These are phyloP conservation scores for Bacillus rossius DNA, from an alignment of 1,140 invertebrate species.

Conservation along the genomic window DNA sequence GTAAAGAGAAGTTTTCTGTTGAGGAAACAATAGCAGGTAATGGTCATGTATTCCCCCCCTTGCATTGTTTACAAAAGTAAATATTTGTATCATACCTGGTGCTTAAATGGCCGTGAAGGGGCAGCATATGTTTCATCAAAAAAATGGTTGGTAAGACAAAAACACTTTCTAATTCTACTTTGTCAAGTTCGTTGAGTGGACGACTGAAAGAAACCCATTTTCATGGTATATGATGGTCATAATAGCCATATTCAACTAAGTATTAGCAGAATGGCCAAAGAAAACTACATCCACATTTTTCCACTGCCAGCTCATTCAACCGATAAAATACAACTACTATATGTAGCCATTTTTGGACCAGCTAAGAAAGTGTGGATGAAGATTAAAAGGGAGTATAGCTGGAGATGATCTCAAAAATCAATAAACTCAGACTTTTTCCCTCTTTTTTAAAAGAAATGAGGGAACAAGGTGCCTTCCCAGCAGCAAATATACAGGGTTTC, in stretches of 20 bases:
- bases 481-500: neutral
- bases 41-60: constrained; percentile 7
- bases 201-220: constrained; percentile 2
- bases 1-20: constrained; percentile 6
- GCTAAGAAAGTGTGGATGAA: no score
- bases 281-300: constrained; percentile 6
- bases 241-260: constrained; percentile 3
- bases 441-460: no score
- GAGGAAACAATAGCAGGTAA: constrained; percentile 1
- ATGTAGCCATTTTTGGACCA: no score
- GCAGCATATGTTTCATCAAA: constrained; percentile 7
- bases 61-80: constrained; percentile 8
- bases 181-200: constrained; percentile 9
- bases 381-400: no score
- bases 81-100: constrained; percentile 3
- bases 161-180: constrained; percentile 2
- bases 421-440: no score
- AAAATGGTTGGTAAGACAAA: constrained; percentile 6
- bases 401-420: no score
- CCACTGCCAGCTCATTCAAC: neutral
- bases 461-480: no score
- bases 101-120: constrained; percentile 1
- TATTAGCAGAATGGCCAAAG: neutral
- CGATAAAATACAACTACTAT: neutral
- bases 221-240: constrained; percentile 4